These are phyloP conservation scores for Carabus problematicus DNA, from an alignment of 2,888 invertebrate species.

Conservation along the genomic window DNA sequence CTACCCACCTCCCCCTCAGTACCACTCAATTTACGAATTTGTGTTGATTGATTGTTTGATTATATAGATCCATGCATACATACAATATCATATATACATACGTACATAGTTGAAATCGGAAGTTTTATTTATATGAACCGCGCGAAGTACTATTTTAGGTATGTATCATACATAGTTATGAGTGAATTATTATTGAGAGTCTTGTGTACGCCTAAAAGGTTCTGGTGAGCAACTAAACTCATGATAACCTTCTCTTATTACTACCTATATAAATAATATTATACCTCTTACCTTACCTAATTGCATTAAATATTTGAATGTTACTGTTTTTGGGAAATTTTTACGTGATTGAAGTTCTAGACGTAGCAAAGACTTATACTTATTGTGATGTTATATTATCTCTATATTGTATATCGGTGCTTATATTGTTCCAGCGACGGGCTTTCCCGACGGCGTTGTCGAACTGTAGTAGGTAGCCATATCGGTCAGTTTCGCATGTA, in stretches of 20 bases:
- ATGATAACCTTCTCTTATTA: conserved; percentile 26
- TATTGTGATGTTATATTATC: conserved; percentile 54
- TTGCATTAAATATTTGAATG: conserved; percentile 54
- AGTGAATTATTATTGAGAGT: conserved; percentile 20
- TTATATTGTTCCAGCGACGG: conserved; percentile 49
- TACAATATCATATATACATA: neutral
- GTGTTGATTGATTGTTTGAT: neutral
- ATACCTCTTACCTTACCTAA: conserved; percentile 1
- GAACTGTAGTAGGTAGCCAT: conserved; percentile 10
- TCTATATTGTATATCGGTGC: conserved; percentile 55
- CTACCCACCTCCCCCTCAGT: neutral
- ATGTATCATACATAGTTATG: conserved; percentile 9
- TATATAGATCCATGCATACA: no score
- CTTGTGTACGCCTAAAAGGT: conserved; percentile 33
- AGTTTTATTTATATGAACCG: conserved; percentile 28
- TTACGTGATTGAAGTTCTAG: conserved; percentile 58
- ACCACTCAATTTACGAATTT: neutral
- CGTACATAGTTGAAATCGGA: conserved; percentile 33
- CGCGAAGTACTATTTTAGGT: no score
- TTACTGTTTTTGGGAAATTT: conserved; percentile 59
- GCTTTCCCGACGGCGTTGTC: conserved; percentile 5
- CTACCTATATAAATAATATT: conserved; percentile 20
- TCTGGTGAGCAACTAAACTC: neutral
- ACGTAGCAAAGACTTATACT: conserved; percentile 54
- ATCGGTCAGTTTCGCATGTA: neutral